Conservation (phyloP, 2,113 vertebrate genomes). For the Aphelocoma coerulescens region DNA sequence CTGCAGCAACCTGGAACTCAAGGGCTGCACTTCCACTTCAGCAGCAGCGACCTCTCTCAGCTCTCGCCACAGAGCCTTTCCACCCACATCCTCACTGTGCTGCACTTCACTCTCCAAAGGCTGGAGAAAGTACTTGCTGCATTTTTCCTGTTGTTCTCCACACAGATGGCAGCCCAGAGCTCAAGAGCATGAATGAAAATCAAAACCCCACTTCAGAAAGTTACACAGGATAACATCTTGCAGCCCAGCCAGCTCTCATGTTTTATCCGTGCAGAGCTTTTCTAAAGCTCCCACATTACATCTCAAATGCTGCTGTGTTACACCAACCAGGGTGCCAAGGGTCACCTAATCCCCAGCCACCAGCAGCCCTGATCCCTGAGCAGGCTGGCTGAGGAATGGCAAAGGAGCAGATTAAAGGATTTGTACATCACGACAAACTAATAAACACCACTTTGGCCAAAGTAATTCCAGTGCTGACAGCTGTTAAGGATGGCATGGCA, state of each 20-base stretch:
- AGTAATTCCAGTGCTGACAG: not conserved
- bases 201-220: not conserved
- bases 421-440: not conserved
- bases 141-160: not conserved
- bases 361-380: not conserved
- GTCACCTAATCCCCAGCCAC: not conserved
- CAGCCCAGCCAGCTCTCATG: not conserved
- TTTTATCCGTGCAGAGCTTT: not conserved
- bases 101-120: not conserved
- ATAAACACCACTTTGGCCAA: not conserved
- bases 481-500: not conserved
- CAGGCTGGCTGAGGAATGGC: not conserved
- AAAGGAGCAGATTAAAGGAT: not conserved
- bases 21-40: not conserved
- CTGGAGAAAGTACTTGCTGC: not conserved
- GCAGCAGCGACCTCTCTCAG: fast-evolving
- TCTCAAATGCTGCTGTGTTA: not conserved
- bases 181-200: not conserved
- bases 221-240: not conserved
- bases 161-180: not conserved
- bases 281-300: not conserved
- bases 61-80: not conserved
- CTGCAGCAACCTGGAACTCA: not conserved
- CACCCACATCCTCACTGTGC: not conserved
- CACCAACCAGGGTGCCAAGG: not conserved